Conservation (phyloP, 2,113 vertebrate genomes). For the Aix galericulata region DNA sequence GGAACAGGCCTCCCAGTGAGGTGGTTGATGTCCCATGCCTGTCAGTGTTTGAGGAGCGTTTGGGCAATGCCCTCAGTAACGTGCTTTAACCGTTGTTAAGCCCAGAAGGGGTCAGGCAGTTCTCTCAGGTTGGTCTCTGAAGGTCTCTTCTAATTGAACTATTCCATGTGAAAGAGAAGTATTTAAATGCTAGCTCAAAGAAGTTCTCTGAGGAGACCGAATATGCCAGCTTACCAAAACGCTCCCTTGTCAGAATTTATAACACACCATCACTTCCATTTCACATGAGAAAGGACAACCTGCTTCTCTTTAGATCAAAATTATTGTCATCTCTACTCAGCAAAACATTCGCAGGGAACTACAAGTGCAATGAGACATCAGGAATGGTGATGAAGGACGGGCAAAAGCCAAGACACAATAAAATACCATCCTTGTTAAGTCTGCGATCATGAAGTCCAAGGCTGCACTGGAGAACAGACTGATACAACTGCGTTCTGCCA, state of each 20-base stretch:
- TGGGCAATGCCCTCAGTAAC: too few species aligned
- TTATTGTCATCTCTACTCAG: not conserved
- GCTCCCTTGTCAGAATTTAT: not conserved
- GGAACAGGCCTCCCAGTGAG: too few species aligned
- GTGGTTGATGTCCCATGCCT: too few species aligned
- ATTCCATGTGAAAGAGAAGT: not conserved
- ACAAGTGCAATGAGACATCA: not conserved
- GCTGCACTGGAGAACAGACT: not conserved
- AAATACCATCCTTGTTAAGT: not conserved
- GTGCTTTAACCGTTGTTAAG: too few species aligned
- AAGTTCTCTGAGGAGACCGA: not conserved
- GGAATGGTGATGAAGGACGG: not conserved
- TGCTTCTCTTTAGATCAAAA: not conserved
- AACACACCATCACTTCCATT: not conserved
- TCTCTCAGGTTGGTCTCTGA: too few species aligned
- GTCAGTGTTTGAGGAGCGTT: too few species aligned
- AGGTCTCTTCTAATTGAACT: too few species aligned
- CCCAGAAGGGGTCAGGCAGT: too few species aligned
- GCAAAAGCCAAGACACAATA: not conserved
- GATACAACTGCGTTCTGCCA: not conserved
- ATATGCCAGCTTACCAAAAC: not conserved
- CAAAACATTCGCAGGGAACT: not conserved
- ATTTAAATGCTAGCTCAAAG: not conserved
- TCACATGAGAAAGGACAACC: not conserved
- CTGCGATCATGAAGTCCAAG: not conserved